Conservation (phyloP, 1,140 invertebrate species). For the Aphaenogaster floridana region DNA sequence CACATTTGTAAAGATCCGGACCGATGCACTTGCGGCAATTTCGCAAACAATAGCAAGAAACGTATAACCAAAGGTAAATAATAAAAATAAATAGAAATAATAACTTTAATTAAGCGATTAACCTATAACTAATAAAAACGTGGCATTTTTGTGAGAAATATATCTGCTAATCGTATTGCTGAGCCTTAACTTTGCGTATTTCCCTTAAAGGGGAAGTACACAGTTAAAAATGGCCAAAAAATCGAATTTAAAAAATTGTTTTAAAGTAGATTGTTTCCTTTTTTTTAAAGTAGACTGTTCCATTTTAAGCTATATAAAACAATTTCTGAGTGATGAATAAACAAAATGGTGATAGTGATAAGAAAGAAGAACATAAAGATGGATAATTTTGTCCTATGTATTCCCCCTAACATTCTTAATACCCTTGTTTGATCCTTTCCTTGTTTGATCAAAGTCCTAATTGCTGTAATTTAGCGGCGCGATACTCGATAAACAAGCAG, state of each 20-base stretch:
- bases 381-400: no score
- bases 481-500: slow-evolving; percentile 10
- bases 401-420: no score
- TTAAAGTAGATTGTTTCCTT: no score
- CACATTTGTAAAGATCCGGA: slow-evolving; percentile 16
- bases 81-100: not conserved
- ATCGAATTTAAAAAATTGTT: no score
- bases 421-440: no score
- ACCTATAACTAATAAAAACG: not conserved
- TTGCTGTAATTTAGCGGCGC: not conserved
- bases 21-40: slow-evolving; percentile 19
- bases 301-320: no score
- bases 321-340: no score
- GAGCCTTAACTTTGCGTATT: not conserved
- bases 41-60: not conserved
- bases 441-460: not conserved
- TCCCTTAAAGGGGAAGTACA: not conserved
- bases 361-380: no score
- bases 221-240: no score
- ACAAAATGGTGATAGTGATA: no score
- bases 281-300: no score
- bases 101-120: not conserved
- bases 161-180: not conserved
- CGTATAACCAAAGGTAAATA: not conserved
- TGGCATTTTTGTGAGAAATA: not conserved